A percentile compares a stretch with the other conserved stretches of the same genome.
These are phyloP conservation scores for Champsocephalus gunnari DNA, from an alignment of 2,797 vertebrate species.

Conservation along the genomic window DNA sequence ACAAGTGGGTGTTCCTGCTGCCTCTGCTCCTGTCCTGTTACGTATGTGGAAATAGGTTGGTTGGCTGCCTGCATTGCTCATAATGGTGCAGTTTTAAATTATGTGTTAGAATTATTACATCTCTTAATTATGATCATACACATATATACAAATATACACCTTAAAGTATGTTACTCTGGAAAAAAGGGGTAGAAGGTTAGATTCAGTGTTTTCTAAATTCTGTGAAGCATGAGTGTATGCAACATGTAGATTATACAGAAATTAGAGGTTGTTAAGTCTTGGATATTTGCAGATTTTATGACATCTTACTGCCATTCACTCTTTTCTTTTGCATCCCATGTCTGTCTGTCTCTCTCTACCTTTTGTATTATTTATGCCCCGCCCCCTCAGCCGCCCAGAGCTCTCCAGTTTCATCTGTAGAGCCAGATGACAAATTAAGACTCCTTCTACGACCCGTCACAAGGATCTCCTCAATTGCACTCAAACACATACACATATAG, in stretches of 20 bases:
- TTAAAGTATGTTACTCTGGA: conserved; percentile 12
- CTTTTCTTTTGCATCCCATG: conserved; percentile 49
- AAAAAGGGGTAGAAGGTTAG: conserved; percentile 25
- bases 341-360: conserved; percentile 53
- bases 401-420: conserved; percentile 81
- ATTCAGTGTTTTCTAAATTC: neutral
- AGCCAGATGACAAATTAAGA: conserved; percentile 86
- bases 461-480: conserved; percentile 69
- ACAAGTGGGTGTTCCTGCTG: conserved; percentile 90
- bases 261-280: conserved; percentile 13
- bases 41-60: conserved; percentile 73
- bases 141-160: conserved; percentile 1
- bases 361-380: conserved; percentile 84
- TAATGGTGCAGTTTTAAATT: conserved; percentile 30
- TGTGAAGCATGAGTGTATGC: neutral
- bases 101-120: conserved; percentile 28
- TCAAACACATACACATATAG: conserved; percentile 33
- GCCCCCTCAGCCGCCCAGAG: conserved; percentile 70
- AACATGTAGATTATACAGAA: conserved; percentile 4
- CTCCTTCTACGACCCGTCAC: conserved; percentile 76
- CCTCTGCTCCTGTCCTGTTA: conserved; percentile 79
- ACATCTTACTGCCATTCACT: conserved; percentile 40
- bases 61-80: conserved; percentile 32
- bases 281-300: conserved; percentile 35
- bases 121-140: conserved; percentile 5